A percentile compares a stretch with the other conserved stretches of the same genome.
Evolutionary conservation across 2,113 vertebrate species (phyloP).

Genomic region (Canis aureus): DNA sequence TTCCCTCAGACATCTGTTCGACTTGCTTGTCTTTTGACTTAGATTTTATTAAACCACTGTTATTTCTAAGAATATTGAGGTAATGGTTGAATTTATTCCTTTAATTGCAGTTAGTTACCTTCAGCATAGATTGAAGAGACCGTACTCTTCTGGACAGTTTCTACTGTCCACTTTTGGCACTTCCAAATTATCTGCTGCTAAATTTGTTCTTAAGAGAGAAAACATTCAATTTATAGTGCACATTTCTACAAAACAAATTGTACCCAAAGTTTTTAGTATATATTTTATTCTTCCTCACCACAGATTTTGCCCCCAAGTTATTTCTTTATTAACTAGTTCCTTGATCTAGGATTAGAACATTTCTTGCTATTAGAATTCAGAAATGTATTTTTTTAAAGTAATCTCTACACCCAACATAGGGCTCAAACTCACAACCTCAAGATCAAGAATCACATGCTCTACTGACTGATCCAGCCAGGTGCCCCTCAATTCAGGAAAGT

Average conservation of each 20-base stretch:
- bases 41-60: constrained; percentile 53
- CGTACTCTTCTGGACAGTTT: constrained; percentile 43
- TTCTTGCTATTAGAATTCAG: constrained; percentile 59
- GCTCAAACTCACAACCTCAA: not conserved
- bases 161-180: not conserved
- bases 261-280: not conserved
- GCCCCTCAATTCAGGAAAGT: not conserved
- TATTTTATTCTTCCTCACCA: not conserved
- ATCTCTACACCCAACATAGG: not conserved
- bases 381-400: not conserved
- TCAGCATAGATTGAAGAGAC: constrained; percentile 36
- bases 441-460: not conserved
- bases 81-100: constrained; percentile 54
- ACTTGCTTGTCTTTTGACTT: constrained; percentile 30
- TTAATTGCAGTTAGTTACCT: constrained; percentile 45
- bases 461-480: not conserved
- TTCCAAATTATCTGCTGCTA: constrained; percentile 18
- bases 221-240: not conserved
- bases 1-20: constrained; percentile 24
- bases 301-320: not conserved
- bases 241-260: constrained; percentile 54
- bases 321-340: constrained; percentile 13
- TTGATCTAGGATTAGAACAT: constrained; percentile 36
- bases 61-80: not conserved
- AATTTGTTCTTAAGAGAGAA: constrained; percentile 52